Conservation (phyloP, 2,797 vertebrate species). For the Sebastes diploproa region DNA sequence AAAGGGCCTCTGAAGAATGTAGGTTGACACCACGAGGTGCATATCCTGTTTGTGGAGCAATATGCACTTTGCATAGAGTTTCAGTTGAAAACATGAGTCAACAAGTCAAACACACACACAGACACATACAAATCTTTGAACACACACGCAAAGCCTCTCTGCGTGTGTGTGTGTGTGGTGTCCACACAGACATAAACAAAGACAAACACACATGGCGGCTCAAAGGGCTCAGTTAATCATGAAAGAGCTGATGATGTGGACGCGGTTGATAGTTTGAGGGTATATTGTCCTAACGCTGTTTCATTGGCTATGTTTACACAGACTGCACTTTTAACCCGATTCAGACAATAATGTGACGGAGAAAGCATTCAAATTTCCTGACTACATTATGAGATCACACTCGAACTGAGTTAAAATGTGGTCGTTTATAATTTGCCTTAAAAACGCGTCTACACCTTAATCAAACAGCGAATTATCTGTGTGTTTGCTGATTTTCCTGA, state of each 20-base stretch:
- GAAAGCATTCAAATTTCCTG: not conserved
- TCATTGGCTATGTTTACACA: not conserved
- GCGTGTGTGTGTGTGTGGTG: not conserved
- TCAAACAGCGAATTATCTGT: not conserved
- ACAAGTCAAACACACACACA: slow-evolving; percentile 42
- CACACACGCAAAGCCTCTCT: not conserved
- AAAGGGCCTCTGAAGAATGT: slow-evolving; percentile 56
- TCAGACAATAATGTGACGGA: not conserved
- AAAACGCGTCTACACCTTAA: not conserved
- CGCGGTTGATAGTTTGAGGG: not conserved
- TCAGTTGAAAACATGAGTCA: slow-evolving; percentile 69
- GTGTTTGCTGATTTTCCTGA: not conserved
- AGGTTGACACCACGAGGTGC: slow-evolving; percentile 70
- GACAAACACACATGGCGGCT: slow-evolving; percentile 24
- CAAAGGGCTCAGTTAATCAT: slow-evolving; percentile 4
- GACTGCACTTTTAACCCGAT: not conserved
- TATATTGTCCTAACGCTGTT: not conserved
- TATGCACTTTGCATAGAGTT: slow-evolving; percentile 61
- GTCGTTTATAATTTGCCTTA: not conserved
- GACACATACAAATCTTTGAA: slow-evolving; percentile 32
- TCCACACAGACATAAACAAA: slow-evolving; percentile 32
- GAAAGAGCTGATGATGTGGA: slow-evolving; percentile 19
- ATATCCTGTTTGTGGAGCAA: slow-evolving; percentile 68
- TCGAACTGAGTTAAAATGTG: not conserved
- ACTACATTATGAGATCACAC: not conserved